Percentiles rank a stretch among this genome's conserved stretches.
These are phyloP conservation scores for Erpornis zantholeuca DNA, from an alignment of 2,113 vertebrate species.

Conservation along the genomic window DNA sequence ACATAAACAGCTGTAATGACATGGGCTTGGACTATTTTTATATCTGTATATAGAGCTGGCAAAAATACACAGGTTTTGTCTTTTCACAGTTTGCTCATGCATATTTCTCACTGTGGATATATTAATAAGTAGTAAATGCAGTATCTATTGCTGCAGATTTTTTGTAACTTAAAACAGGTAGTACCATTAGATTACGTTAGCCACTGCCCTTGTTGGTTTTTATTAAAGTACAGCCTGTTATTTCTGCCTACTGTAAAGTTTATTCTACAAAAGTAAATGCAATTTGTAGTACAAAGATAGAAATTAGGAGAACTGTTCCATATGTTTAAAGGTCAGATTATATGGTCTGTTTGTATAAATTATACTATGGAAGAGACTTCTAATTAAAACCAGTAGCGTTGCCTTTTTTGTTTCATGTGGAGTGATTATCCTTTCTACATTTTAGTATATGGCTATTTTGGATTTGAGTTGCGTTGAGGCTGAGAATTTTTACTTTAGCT, in stretches of 20 bases:
- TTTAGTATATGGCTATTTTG: background rate
- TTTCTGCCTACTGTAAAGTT: background rate
- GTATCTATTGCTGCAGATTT: background rate
- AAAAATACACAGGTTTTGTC: background rate
- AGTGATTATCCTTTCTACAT: background rate
- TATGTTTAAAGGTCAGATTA: slow-evolving; percentile 25
- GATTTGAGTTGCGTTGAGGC: background rate
- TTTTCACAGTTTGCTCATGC: background rate
- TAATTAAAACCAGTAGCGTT: background rate
- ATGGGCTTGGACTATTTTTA: background rate
- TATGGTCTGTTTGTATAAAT: background rate
- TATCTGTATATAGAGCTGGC: background rate
- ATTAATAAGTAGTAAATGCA: background rate
- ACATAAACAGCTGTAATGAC: background rate
- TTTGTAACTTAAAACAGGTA: background rate
- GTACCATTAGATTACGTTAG: background rate
- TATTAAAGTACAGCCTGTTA: background rate
- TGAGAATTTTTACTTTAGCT: background rate
- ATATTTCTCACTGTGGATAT: background rate
- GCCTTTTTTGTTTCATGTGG: slow-evolving; percentile 13
- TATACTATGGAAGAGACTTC: background rate
- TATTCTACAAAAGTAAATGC: background rate
- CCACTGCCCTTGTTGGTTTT: background rate
- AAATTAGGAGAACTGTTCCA: background rate
- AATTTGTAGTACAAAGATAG: background rate